Conservation (phyloP, 1,140 invertebrate genomes). For the Nilaparvata lugens region DNA sequence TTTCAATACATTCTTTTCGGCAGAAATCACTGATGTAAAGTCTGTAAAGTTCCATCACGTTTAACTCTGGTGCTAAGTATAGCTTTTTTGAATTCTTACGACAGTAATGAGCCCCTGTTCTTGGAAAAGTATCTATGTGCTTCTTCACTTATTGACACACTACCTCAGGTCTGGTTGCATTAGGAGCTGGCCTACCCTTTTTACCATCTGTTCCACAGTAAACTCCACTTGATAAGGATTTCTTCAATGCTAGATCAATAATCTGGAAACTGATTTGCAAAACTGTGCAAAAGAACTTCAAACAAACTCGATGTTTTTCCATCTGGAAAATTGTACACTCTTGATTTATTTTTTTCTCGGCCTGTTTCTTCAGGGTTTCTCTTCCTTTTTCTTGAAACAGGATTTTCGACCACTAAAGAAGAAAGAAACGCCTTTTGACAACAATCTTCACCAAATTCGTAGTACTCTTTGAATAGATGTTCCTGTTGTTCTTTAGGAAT, state of each 20-base stretch:
- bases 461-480: conserved; percentile 9
- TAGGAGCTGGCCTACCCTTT: conserved; percentile 9
- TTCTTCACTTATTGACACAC: conserved; percentile 5
- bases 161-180: conserved; percentile 6
- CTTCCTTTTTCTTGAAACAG: conserved; percentile 5
- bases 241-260: conserved; percentile 7
- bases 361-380: neutral
- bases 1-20: neutral
- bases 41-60: conserved; percentile 3
- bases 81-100: conserved; percentile 7
- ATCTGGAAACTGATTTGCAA: conserved; percentile 14
- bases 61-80: conserved; percentile 9
- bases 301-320: conserved; percentile 11
- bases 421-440: conserved; percentile 13
- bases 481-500: conserved; percentile 5
- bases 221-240: conserved; percentile 11
- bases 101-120: conserved; percentile 10
- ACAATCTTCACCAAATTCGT: neutral
- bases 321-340: conserved; percentile 4
- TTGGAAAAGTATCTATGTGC: conserved; percentile 12
- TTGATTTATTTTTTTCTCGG: conserved; percentile 6
- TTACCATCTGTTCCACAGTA: conserved; percentile 6
- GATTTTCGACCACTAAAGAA: neutral
- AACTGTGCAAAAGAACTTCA: conserved; percentile 10
- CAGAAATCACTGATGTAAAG: conserved; percentile 8